These are phyloP conservation scores for Grammomys surdaster DNA, from an alignment of 2,113 vertebrate species.

Conservation along the genomic window DNA sequence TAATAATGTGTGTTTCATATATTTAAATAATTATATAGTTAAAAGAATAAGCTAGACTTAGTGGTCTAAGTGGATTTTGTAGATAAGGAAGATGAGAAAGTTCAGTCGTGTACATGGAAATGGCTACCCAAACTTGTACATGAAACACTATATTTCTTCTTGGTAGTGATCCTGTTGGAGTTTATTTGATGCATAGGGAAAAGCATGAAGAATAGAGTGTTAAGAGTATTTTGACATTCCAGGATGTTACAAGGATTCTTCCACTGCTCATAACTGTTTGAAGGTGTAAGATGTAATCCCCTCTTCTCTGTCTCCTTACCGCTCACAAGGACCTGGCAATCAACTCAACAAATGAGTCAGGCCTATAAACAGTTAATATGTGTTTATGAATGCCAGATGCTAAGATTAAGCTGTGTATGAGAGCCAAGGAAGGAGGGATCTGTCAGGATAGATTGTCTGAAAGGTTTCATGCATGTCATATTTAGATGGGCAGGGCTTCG, in stretches of 20 bases:
- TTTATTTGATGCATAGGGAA: neutral
- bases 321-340: neutral
- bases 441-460: neutral
- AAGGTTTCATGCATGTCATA: neutral
- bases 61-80: neutral
- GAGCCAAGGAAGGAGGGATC: neutral
- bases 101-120: neutral
- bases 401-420: neutral
- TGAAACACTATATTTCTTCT: neutral
- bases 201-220: neutral
- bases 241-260: neutral
- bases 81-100: neutral
- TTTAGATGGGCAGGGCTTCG: neutral
- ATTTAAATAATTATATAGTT: neutral
- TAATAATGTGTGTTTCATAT: neutral
- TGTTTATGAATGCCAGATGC: neutral
- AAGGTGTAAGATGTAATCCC: neutral
- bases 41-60: neutral
- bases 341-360: neutral
- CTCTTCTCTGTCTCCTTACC: neutral
- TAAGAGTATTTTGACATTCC: neutral
- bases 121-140: neutral
- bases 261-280: neutral
- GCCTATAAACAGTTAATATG: neutral
- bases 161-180: accelerated